phyloP scores from a whole-genome alignment of 1,140 invertebrate genomes.

The Leguminivora glycinivorella region DNA sequence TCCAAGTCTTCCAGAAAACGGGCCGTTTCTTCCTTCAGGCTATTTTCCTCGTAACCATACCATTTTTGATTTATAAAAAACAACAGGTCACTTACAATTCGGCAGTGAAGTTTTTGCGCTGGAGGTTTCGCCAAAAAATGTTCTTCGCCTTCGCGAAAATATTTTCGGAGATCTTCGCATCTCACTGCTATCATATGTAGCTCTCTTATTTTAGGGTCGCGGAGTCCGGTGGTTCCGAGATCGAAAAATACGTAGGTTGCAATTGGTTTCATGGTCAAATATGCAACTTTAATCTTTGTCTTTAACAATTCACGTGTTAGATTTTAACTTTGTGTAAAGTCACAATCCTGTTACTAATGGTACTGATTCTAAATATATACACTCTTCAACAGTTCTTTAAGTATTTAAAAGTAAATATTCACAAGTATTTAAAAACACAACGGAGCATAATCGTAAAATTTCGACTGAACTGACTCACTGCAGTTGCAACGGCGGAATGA shows the following conservation, averaged over 20 bases:
- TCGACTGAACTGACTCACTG: too few relatives aligned
- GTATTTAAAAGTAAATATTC: too few relatives aligned
- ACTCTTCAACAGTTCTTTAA: too few relatives aligned
- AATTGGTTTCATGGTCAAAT: background rate
- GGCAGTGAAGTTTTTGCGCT: background rate
- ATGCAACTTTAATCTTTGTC: background rate
- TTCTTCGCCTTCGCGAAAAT: background rate
- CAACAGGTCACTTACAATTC: background rate
- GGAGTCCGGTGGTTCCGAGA: background rate
- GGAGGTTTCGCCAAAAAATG: background rate
- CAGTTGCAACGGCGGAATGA: too few relatives aligned
- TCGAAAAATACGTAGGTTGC: background rate
- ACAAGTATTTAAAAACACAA: too few relatives aligned
- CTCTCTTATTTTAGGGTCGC: background rate
- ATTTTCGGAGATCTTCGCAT: background rate
- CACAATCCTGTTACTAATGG: too few relatives aligned
- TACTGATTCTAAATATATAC: too few relatives aligned
- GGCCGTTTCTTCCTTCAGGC: background rate
- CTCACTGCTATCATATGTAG: background rate
- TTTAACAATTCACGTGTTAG: too few relatives aligned
- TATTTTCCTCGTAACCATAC: too few relatives aligned
- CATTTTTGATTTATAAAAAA: background rate
- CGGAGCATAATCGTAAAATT: too few relatives aligned
- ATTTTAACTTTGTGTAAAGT: too few relatives aligned
- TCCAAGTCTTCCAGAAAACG: background rate